Percentiles rank a stretch among this genome's conserved stretches.
phyloP scores from a whole-genome alignment of 2,797 vertebrate species.

The Molossus alvarezi region DNA sequence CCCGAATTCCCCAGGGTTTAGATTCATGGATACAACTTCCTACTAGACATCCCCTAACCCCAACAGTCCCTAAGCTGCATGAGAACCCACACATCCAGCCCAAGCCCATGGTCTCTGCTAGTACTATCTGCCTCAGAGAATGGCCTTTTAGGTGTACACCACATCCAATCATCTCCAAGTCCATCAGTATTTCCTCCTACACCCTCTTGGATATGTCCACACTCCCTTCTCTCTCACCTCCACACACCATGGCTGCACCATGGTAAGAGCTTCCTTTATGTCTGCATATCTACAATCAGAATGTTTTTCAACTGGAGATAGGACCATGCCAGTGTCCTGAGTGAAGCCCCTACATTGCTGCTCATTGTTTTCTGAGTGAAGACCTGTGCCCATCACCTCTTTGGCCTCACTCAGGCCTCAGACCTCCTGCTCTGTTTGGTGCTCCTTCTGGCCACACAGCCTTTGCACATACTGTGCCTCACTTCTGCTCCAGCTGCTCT shows the following conservation, averaged over 20 bases:
- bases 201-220: rapidly evolving
- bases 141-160: background rate
- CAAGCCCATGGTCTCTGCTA: background rate
- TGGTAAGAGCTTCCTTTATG: background rate
- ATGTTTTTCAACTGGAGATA: background rate
- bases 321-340: background rate
- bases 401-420: background rate
- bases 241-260: background rate
- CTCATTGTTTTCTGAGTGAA: background rate
- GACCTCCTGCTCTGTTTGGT: background rate
- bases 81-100: rapidly evolving
- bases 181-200: background rate
- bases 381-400: background rate
- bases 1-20: background rate
- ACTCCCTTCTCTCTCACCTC: background rate
- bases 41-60: background rate
- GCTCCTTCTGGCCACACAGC: background rate
- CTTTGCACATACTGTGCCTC: background rate
- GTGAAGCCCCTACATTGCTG: background rate
- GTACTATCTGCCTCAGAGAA: background rate
- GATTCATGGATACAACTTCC: background rate
- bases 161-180: rapidly evolving
- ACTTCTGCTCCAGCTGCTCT: background rate
- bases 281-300: background rate
- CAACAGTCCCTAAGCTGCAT: background rate